Evolutionary conservation across 2,888 invertebrate species (phyloP).

Genomic region (Deladenus siricidicola): DNA sequence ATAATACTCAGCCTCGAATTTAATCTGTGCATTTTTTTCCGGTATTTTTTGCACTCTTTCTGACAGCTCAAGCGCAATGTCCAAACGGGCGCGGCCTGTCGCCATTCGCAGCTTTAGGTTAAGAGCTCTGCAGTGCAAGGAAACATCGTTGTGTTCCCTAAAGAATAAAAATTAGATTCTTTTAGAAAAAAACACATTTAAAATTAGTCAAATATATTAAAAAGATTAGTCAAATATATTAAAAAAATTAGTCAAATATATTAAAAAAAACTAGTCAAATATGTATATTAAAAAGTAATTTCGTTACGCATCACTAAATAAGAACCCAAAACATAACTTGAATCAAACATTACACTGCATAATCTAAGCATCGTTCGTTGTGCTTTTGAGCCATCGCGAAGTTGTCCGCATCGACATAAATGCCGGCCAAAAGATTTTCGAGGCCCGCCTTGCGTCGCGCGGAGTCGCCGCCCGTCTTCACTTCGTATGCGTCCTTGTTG

Average conservation of each 20-base stretch:
- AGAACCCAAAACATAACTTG: not conserved
- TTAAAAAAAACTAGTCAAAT: too few species aligned
- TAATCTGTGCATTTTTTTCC: constrained; percentile 7
- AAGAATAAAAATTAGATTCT: not conserved
- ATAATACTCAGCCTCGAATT: not conserved
- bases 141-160: constrained; percentile 11
- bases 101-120: constrained; percentile 18
- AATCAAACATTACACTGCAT: constrained; percentile 9
- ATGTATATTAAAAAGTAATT: not conserved
- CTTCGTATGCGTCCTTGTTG: not conserved
- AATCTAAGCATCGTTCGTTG: constrained; percentile 4
- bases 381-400: too few species aligned
- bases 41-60: constrained; percentile 1
- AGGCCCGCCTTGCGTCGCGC: constrained; percentile 10
- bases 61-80: constrained; percentile 9
- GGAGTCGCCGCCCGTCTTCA: constrained; percentile 11
- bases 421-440: constrained; percentile 13
- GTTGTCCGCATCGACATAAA: constrained; percentile 8
- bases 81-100: constrained; percentile 12
- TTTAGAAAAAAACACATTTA: too few species aligned
- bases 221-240: too few species aligned
- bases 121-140: constrained; percentile 14
- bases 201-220: too few species aligned
- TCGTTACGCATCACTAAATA: not conserved
- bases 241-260: too few species aligned